A percentile compares a stretch with the other conserved stretches of the same genome.
Evolutionary conservation across 2,888 invertebrate genomes (phyloP).

Genomic region (Salticus scenicus): DNA sequence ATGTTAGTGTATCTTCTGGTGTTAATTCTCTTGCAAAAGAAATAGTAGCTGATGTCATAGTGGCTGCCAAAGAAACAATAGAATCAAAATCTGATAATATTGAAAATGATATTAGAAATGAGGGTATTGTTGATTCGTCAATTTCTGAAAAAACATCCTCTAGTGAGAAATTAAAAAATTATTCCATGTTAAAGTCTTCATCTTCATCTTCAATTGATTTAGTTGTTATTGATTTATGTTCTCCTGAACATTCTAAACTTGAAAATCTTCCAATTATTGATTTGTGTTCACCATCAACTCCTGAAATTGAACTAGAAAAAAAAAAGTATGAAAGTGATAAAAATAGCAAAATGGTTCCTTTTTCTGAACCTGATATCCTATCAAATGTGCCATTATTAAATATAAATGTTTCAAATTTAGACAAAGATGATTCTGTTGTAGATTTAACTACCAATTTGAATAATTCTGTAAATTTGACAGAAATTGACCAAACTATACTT

Average conservation of each 20-base stretch:
- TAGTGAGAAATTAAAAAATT: neutral
- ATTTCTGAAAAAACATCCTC: neutral
- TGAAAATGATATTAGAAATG: neutral
- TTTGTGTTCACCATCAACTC: conserved; percentile 5
- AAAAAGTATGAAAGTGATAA: neutral
- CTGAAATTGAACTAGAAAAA: neutral
- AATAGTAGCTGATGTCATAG: conserved; percentile 49
- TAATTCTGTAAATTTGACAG: neutral
- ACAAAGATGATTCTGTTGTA: neutral
- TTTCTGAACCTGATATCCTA: neutral
- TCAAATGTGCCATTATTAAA: neutral
- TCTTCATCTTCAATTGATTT: neutral
- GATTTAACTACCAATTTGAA: neutral
- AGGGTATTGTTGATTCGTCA: neutral
- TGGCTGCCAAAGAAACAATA: conserved; percentile 49
- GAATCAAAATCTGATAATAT: neutral
- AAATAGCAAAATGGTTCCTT: neutral
- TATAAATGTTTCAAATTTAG: neutral
- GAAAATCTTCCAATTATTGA: conserved; percentile 12
- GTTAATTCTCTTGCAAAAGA: conserved; percentile 57
- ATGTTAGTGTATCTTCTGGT: conserved; percentile 51
- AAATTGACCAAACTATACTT: neutral
- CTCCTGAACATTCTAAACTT: conserved; percentile 6
- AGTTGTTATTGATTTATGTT: neutral
- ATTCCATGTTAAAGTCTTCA: conserved; percentile 3